phyloP scores from a whole-genome alignment of 2,113 vertebrate genomes.

The Octodon degus region DNA sequence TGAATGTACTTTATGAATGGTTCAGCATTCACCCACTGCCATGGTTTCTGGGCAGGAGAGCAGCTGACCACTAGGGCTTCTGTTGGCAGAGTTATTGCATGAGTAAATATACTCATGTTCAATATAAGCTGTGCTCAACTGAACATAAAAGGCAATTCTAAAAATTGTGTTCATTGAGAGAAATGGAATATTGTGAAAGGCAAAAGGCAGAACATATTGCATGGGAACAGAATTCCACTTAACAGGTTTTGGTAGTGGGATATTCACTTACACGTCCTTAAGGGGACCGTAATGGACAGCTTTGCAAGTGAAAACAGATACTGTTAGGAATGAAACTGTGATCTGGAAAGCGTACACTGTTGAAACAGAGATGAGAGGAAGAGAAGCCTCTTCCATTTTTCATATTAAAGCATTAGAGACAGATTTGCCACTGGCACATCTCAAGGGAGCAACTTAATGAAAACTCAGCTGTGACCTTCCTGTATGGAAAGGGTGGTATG shows the following conservation, averaged over 20 bases:
- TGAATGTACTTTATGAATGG: background rate
- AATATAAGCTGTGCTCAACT: background rate
- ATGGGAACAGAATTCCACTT: slow-evolving; percentile 42
- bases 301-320: slow-evolving; percentile 71
- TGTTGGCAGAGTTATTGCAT: background rate
- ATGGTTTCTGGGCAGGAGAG: background rate
- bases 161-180: background rate
- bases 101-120: background rate
- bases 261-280: slow-evolving; percentile 41
- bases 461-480: slow-evolving; percentile 41
- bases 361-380: slow-evolving; percentile 1
- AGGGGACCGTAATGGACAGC: slow-evolving; percentile 58
- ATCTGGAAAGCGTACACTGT: background rate
- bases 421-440: background rate
- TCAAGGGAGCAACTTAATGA: slow-evolving; percentile 57
- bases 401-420: slow-evolving; percentile 56
- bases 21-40: rapidly evolving
- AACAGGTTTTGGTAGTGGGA: slow-evolving; percentile 53
- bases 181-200: slow-evolving; percentile 23
- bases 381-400: slow-evolving; percentile 47
- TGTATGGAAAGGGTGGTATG: background rate
- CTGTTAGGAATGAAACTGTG: background rate
- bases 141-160: slow-evolving; percentile 8
- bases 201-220: slow-evolving; percentile 51
- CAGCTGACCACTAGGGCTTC: rapidly evolving